phyloP scores from a whole-genome alignment of 2,888 invertebrate species.

The Pristionchus entomophagus region DNA sequence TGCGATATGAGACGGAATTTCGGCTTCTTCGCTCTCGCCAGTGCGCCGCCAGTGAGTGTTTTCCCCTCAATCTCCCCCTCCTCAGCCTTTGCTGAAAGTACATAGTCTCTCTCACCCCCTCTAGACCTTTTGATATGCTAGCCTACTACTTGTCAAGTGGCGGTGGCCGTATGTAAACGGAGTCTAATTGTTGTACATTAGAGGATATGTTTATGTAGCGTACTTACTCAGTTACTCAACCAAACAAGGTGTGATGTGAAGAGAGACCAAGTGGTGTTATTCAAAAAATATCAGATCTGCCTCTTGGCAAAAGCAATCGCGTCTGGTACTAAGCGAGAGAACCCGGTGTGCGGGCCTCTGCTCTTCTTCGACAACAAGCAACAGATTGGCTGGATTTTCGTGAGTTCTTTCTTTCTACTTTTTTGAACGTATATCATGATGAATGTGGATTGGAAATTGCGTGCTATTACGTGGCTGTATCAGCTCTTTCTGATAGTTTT shows the following conservation, averaged over 20 bases:
- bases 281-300: neutral
- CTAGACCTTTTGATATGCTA: too few species aligned
- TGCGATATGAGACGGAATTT: slow-evolving; percentile 3
- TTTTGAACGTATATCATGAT: too few species aligned
- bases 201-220: too few species aligned
- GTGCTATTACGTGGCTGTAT: too few species aligned
- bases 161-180: too few species aligned
- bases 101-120: neutral
- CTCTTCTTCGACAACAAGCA: slow-evolving; percentile 19
- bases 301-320: neutral
- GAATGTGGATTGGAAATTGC: too few species aligned
- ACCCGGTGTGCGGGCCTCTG: neutral
- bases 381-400: neutral
- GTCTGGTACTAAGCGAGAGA: neutral
- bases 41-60: neutral
- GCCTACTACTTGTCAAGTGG: too few species aligned
- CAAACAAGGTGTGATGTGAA: too few species aligned
- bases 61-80: neutral
- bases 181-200: too few species aligned
- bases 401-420: neutral
- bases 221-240: too few species aligned
- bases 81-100: neutral
- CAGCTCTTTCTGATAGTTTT: too few species aligned
- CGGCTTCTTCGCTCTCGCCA: neutral
- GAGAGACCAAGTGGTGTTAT: too few species aligned